A percentile compares a stretch with the other conserved stretches of the same genome.
phyloP scores from a whole-genome alignment of 1,140 invertebrate genomes.

The Berghia stephanieae region DNA sequence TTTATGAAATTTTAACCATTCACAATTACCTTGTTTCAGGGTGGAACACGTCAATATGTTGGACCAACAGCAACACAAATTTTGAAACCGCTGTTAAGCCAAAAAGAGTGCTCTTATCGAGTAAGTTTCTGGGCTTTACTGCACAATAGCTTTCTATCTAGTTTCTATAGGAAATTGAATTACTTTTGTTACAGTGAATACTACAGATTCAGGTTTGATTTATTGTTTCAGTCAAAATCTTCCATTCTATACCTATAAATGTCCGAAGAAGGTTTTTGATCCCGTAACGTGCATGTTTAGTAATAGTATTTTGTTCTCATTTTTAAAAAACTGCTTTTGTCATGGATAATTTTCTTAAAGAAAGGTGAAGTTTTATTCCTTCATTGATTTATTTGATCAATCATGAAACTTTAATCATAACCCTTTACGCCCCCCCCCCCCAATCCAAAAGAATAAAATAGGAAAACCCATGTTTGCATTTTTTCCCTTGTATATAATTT shows the following conservation, averaged over 20 bases:
- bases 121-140: slow-evolving; percentile 62
- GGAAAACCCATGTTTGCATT: too few relatives aligned
- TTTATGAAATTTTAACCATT: neutral
- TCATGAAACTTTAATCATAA: too few relatives aligned
- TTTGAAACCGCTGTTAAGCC: slow-evolving; percentile 78
- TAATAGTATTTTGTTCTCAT: too few relatives aligned
- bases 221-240: neutral
- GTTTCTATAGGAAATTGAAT: slow-evolving; percentile 9
- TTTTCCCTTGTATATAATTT: too few relatives aligned
- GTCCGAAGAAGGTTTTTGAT: too few relatives aligned
- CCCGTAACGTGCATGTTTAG: too few relatives aligned
- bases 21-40: slow-evolving; percentile 41
- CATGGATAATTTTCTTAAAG: too few relatives aligned
- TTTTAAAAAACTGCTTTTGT: too few relatives aligned
- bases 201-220: neutral
- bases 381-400: too few relatives aligned
- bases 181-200: neutral
- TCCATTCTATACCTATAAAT: neutral
- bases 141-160: slow-evolving; percentile 25
- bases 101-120: slow-evolving; percentile 82
- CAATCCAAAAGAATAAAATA: too few relatives aligned
- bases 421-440: too few relatives aligned
- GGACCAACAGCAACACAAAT: slow-evolving; percentile 72
- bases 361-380: too few relatives aligned
- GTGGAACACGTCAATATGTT: slow-evolving; percentile 43